phyloP scores from a whole-genome alignment of 1,140 invertebrate species.

The Micrasema minimum region DNA sequence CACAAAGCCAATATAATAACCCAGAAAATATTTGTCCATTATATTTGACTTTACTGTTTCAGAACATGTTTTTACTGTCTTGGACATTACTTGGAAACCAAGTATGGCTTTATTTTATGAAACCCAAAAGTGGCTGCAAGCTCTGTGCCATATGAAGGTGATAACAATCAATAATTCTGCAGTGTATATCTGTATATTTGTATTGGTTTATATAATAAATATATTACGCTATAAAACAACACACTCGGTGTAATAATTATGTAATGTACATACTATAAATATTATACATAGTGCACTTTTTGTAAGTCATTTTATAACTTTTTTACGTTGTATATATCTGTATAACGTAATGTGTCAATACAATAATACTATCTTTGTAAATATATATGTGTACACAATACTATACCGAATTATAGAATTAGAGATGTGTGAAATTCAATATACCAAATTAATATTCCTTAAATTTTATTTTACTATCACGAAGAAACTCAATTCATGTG shows the following conservation, averaged over 20 bases:
- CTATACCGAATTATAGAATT: constrained; percentile 19
- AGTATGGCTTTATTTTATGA: too few relatives aligned
- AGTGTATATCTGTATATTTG: constrained; percentile 13
- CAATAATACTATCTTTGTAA: constrained; percentile 19
- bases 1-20: too few relatives aligned
- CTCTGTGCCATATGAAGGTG: constrained; percentile 12
- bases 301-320: constrained; percentile 9
- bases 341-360: constrained; percentile 3
- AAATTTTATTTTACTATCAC: too few relatives aligned
- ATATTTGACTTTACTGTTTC: too few relatives aligned
- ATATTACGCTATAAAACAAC: background rate
- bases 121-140: background rate
- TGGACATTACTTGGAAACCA: too few relatives aligned
- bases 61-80: too few relatives aligned
- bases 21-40: too few relatives aligned
- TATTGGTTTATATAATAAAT: constrained; percentile 11
- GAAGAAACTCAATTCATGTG: too few relatives aligned
- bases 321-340: constrained; percentile 9
- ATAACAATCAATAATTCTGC: constrained; percentile 20
- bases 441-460: too few relatives aligned
- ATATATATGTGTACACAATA: constrained; percentile 10
- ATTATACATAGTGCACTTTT: background rate
- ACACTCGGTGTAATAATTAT: background rate
- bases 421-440: constrained; percentile 4
- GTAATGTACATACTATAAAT: constrained; percentile 2